phyloP scores from a whole-genome alignment of 1,140 invertebrate species.

The Augochlora pura region DNA sequence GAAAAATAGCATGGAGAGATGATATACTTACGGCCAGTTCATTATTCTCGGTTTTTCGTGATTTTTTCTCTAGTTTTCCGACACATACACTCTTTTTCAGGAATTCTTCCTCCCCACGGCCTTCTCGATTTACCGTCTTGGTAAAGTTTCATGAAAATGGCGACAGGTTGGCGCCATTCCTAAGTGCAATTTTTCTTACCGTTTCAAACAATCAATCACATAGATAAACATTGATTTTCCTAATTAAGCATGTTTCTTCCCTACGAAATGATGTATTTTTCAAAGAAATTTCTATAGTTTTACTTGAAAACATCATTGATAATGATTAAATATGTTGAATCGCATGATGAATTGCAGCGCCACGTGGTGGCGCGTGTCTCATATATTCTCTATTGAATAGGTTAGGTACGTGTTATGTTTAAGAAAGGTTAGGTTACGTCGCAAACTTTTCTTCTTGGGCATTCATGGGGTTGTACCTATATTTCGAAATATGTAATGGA shows the following conservation, averaged over 20 bases:
- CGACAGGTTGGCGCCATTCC: constrained; percentile 71
- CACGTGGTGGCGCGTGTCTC: constrained; percentile 23
- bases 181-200: constrained; percentile 41
- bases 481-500: constrained; percentile 1
- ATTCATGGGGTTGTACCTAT: too few species aligned
- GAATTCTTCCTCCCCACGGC: constrained; percentile 58
- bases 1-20: constrained; percentile 28
- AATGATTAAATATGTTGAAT: constrained; percentile 33
- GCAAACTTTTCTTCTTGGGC: neutral
- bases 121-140: constrained; percentile 68
- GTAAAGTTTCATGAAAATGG: constrained; percentile 73
- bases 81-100: constrained; percentile 39
- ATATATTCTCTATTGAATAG: constrained; percentile 28
- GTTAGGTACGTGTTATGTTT: constrained; percentile 26
- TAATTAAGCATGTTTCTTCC: constrained; percentile 2
- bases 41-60: constrained; percentile 67
- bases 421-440: constrained; percentile 33
- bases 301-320: neutral
- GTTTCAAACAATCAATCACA: neutral
- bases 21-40: constrained; percentile 69
- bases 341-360: constrained; percentile 28
- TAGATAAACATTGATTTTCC: neutral
- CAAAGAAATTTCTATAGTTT: neutral
- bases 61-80: constrained; percentile 49
- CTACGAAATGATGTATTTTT: neutral